Conservation (phyloP, 2,888 invertebrate species). For the Andrena bicolor region DNA sequence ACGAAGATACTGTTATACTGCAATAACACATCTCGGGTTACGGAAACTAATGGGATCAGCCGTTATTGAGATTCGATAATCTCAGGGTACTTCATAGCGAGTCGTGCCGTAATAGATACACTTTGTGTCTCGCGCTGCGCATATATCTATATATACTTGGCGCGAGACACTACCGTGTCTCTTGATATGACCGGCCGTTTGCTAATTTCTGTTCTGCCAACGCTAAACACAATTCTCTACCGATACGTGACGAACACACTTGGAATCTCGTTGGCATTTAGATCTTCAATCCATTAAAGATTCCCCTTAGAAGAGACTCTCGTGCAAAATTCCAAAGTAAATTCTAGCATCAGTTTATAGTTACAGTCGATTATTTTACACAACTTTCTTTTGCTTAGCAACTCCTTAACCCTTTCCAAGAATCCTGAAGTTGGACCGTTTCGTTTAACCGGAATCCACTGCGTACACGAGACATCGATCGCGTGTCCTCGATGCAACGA, state of each 20-base stretch:
- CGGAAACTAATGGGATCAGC: no score
- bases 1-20: slow-evolving; percentile 31
- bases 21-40: slow-evolving; percentile 44
- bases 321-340: not conserved
- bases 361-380: no score
- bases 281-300: not conserved
- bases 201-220: slow-evolving; percentile 21
- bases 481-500: not conserved
- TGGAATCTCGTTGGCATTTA: not conserved
- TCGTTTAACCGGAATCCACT: not conserved
- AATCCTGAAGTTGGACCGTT: no score
- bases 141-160: no score
- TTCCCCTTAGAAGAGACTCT: not conserved
- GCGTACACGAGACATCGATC: not conserved
- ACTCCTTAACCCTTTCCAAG: no score
- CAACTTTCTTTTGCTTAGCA: no score
- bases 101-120: no score
- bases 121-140: no score
- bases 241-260: not conserved
- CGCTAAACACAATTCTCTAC: not conserved
- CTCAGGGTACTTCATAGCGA: no score
- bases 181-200: slow-evolving; percentile 6
- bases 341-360: not conserved
- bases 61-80: no score
- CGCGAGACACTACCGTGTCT: no score